Evolutionary conservation across 2,797 vertebrate genomes (phyloP), one percentile per base, ranked within the genome.

Genomic region (Pangasius krempfi): DNA sequence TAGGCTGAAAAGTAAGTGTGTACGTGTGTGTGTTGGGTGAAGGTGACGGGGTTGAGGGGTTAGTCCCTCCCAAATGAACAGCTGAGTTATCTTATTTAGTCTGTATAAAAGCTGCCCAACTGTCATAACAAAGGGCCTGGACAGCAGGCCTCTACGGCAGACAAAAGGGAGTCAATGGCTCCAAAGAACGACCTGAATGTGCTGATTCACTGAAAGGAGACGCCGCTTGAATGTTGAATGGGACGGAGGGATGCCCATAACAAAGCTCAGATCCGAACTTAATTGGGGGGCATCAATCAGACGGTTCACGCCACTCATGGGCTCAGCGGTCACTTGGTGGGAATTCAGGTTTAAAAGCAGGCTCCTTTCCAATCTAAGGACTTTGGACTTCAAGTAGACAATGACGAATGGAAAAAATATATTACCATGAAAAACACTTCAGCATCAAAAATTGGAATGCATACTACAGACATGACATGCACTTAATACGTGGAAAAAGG

Each of bases 31-130:
- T 47, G 60, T n/a, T 84, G 90, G 91, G 90, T 88, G 90, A 90
- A 89, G 90, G 90, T 88, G 89, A 78, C 84, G 85, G 92, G 91
- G 93, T 90, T 93, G 94, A 93, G 94, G 94, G 94, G 94, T 96
- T 94, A 95, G 94, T 92, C 94, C 93, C 89, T 92, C 82, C 62
- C 92, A 95, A 95, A 96, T 96, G 95, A 96, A 96, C 96, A 96
- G 95, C 95, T 96, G 95, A 96, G 94, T 95, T 94, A 89, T 88
- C 94, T 95, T 94, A 96, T 96, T 96, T 95, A 95, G 95, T 96
- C 95, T 91, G 94, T 94, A 95, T 95, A 94, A 96, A 96, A 96
- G 95, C 94, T 87, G 92, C 93, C 93, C 95, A 96, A 96, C 95
- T 96, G 95, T 96, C 96, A 96, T 94, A 96, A 96, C 96, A 96